Evolutionary conservation across 2,797 vertebrate genomes (phyloP).

Genomic region (Pipistrellus kuhlii): DNA sequence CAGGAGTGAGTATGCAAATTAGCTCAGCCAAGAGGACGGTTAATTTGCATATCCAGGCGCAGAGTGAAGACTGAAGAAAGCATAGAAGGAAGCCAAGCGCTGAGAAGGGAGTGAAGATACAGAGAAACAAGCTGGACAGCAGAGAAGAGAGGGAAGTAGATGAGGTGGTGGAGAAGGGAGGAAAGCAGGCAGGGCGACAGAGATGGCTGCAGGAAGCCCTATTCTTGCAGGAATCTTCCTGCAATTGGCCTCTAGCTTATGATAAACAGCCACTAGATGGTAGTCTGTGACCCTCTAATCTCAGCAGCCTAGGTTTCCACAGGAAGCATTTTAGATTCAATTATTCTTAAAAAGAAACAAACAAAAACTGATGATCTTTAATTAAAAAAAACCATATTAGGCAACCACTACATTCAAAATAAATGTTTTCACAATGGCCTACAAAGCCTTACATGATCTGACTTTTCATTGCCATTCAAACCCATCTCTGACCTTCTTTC

Average conservation of each 20-base stretch:
- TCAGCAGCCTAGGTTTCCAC: neutral
- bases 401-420: neutral
- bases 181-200: too few relatives aligned
- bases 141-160: too few relatives aligned
- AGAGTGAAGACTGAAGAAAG: too few relatives aligned
- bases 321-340: neutral
- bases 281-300: neutral
- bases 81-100: too few relatives aligned
- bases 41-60: too few relatives aligned
- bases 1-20: too few relatives aligned
- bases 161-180: too few relatives aligned
- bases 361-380: constrained; percentile 1
- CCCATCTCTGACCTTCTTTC: neutral
- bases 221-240: too few relatives aligned
- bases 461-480: neutral
- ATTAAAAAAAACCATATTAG: constrained; percentile 20
- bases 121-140: too few relatives aligned
- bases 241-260: neutral
- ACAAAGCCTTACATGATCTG: neutral
- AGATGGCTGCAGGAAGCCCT: too few relatives aligned
- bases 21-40: too few relatives aligned
- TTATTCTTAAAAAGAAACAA: neutral
- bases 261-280: constrained; percentile 33
- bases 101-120: too few relatives aligned
- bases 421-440: neutral